Evolutionary conservation across 2,888 invertebrate genomes (phyloP).

Genomic region (Drosophila prolongata): DNA sequence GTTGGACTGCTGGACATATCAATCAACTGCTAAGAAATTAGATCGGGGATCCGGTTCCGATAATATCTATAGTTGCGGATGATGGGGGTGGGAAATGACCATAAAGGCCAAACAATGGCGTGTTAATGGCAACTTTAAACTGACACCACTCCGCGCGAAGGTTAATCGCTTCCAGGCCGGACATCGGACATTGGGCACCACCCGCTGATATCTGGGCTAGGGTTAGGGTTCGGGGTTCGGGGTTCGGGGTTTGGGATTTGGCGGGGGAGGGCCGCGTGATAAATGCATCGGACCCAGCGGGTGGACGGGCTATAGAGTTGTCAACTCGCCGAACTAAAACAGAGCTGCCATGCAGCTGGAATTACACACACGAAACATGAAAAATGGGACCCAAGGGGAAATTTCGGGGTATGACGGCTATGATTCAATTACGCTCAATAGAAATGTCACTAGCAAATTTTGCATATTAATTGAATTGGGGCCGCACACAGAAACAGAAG

Average conservation of each 20-base stretch:
- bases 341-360: constrained; percentile 49
- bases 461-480: constrained; percentile 60
- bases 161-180: constrained; percentile 61
- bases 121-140: constrained; percentile 79
- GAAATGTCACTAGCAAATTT: constrained; percentile 59
- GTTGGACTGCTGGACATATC: constrained; percentile 53
- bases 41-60: constrained; percentile 45
- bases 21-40: constrained; percentile 72
- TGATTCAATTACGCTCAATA: constrained; percentile 72
- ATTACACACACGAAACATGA: constrained; percentile 31
- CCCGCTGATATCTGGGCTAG: constrained; percentile 73
- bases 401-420: constrained; percentile 39
- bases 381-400: constrained; percentile 31
- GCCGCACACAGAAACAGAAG: constrained; percentile 11
- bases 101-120: constrained; percentile 74
- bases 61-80: neutral
- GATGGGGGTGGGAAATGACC: constrained; percentile 43
- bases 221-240: constrained; percentile 38
- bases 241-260: constrained; percentile 14
- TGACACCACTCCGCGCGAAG: constrained; percentile 71
- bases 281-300: constrained; percentile 59
- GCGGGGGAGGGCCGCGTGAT: constrained; percentile 45
- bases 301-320: constrained; percentile 64
- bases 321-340: constrained; percentile 41
- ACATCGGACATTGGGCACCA: constrained; percentile 49